phyloP scores from a whole-genome alignment of 2,113 vertebrate species.

The Motacilla alba region DNA sequence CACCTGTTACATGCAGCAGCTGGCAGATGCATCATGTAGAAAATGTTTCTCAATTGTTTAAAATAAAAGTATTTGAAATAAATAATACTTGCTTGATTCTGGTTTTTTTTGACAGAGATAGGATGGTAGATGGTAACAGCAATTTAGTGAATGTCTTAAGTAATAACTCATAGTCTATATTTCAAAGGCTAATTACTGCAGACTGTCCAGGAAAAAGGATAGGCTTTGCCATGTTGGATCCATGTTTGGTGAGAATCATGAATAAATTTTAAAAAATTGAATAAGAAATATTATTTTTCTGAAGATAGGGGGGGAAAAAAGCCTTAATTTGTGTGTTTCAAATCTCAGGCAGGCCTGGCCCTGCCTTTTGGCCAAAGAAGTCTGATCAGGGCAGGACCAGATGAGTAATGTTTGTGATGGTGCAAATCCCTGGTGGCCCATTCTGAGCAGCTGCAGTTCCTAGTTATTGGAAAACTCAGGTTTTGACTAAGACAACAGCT shows the following conservation, averaged over 20 bases:
- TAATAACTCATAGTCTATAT: neutral
- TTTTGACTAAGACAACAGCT: conserved; percentile 29
- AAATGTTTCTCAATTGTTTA: neutral
- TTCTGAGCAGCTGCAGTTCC: conserved; percentile 53
- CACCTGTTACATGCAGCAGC: conserved; percentile 9
- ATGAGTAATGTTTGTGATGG: conserved; percentile 56
- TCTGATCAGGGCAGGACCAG: conserved; percentile 52
- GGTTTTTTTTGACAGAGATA: neutral
- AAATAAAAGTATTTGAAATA: neutral
- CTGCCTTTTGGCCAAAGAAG: conserved; percentile 50
- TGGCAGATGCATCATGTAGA: neutral
- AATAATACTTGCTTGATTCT: neutral
- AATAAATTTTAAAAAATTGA: neutral
- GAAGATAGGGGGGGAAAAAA: neutral
- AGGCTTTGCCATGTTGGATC: neutral
- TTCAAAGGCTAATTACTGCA: neutral
- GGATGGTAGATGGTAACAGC: neutral
- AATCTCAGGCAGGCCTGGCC: conserved; percentile 43
- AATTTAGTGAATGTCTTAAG: neutral
- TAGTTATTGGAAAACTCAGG: conserved; percentile 27
- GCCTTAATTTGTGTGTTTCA: neutral
- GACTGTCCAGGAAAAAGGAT: neutral
- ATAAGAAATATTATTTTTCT: neutral
- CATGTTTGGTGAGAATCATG: neutral
- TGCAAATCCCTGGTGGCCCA: neutral